Conservation (phyloP, 2,797 vertebrate species). For the Tenualosa thibaudeaui region DNA sequence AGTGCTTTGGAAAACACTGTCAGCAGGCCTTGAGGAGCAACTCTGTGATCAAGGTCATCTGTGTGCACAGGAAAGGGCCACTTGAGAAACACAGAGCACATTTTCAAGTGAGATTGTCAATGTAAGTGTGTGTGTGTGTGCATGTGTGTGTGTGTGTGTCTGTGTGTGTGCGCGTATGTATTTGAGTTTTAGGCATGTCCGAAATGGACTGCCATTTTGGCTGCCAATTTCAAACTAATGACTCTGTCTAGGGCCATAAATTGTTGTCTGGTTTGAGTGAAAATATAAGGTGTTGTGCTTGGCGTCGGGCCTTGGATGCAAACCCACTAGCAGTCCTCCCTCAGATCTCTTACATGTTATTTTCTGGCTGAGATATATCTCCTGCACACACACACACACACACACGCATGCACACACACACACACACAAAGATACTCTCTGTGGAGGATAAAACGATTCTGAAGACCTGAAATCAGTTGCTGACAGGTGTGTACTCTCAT, state of each 20-base stretch:
- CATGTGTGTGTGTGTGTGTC: neutral
- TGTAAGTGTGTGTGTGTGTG: neutral
- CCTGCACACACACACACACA: neutral
- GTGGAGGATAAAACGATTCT: neutral
- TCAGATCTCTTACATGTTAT: constrained; percentile 21
- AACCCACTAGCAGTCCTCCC: neutral
- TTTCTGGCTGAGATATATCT: constrained; percentile 7
- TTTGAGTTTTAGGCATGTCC: neutral
- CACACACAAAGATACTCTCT: neutral
- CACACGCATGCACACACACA: neutral
- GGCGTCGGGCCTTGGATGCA: neutral
- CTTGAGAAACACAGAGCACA: constrained; percentile 3
- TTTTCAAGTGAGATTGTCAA: neutral
- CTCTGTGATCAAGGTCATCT: constrained; percentile 15
- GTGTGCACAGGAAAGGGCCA: neutral
- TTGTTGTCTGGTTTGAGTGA: constrained; percentile 24
- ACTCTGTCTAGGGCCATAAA: neutral
- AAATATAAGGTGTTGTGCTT: constrained; percentile 21
- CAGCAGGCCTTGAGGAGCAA: neutral
- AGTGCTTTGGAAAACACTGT: neutral
- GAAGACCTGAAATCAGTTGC: neutral
- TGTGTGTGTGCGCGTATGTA: neutral
- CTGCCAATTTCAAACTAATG: constrained; percentile 24
- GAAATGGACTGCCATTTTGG: constrained; percentile 11
- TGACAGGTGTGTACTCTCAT: constrained; percentile 14